Evolutionary conservation across 2,888 invertebrate genomes (phyloP).

Genomic region (Catocala fraxini): DNA sequence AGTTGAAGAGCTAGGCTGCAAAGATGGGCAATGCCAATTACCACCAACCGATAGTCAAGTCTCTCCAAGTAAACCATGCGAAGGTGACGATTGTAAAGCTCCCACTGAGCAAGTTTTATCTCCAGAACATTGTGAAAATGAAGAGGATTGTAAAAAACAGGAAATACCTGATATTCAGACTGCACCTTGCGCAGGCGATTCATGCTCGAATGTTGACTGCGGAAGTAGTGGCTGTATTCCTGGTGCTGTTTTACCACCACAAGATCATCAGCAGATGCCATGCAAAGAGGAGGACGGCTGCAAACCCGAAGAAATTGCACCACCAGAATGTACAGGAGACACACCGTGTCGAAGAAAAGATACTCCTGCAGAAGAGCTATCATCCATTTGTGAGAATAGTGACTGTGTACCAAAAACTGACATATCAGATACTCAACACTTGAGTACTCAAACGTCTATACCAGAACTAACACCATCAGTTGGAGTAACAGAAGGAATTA

Average conservation of each 20-base stretch:
- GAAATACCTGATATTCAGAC: constrained; percentile 27
- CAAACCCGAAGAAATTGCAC: constrained; percentile 35
- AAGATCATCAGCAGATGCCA: constrained; percentile 28
- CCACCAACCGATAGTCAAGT: constrained; percentile 32
- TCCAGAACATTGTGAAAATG: constrained; percentile 37
- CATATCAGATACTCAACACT: constrained; percentile 7
- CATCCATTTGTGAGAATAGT: constrained; percentile 56
- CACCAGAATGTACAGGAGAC: constrained; percentile 61
- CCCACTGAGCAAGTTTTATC: constrained; percentile 16
- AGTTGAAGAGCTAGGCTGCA: constrained; percentile 45
- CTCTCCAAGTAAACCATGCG: constrained; percentile 50
- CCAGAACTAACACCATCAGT: constrained; percentile 20
- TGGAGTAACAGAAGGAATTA: constrained; percentile 24
- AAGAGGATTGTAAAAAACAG: constrained; percentile 40
- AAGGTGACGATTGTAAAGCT: constrained; percentile 53
- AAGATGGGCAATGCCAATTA: constrained; percentile 52
- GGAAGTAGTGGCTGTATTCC: constrained; percentile 27
- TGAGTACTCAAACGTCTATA: constrained; percentile 21
- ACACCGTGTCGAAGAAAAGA: constrained; percentile 67
- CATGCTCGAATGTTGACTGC: constrained; percentile 37
- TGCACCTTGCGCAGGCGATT: constrained; percentile 36
- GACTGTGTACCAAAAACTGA: constrained; percentile 51
- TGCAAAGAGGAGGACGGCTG: constrained; percentile 56
- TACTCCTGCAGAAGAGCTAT: constrained; percentile 45
- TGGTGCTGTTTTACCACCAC: constrained; percentile 31